Percentiles rank a stretch among this genome's conserved stretches.
Conservation (phyloP, 1,140 invertebrate genomes). For the Platyscapa corneri region DNA sequence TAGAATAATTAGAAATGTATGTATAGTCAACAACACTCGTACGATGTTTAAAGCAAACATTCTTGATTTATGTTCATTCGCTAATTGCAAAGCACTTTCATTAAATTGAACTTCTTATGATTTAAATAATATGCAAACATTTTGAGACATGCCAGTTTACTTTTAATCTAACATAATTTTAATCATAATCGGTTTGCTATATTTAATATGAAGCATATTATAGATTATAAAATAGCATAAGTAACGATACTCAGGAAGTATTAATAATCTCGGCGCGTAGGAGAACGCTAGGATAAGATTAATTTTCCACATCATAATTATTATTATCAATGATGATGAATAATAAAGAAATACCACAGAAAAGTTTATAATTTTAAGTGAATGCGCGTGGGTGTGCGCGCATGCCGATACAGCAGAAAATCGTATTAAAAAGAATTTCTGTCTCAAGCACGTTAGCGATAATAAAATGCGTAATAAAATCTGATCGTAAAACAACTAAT, state of each 20-base stretch:
- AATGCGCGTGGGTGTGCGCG: no score
- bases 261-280: background rate
- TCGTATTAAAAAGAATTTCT: background rate
- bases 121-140: background rate
- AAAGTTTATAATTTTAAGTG: no score
- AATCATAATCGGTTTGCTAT: background rate
- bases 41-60: no score
- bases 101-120: background rate
- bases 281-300: background rate
- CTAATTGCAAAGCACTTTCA: background rate
- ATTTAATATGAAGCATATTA: background rate
- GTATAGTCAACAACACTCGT: no score
- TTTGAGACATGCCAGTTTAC: no score
- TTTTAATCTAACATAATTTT: background rate
- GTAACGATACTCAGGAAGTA: background rate
- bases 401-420: background rate
- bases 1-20: no score
- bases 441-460: background rate
- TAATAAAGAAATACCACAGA: no score
- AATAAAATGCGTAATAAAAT: slow-evolving; percentile 11
- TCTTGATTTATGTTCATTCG: no score
- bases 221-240: no score
- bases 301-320: background rate
- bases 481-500: background rate
- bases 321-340: no score